Conservation (phyloP, 2,888 invertebrate genomes). For the Xestia rhomboidea region DNA sequence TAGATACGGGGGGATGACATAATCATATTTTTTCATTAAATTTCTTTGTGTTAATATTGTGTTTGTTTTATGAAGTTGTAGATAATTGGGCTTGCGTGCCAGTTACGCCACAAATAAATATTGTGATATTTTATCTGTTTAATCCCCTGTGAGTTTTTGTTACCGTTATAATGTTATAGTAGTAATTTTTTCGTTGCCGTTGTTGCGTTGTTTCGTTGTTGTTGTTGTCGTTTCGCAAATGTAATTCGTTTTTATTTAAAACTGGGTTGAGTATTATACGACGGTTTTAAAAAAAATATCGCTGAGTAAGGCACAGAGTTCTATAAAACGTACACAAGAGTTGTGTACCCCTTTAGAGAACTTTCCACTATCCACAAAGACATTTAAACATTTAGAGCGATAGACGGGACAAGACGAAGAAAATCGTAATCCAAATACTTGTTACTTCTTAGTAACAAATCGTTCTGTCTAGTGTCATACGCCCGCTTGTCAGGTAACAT, state of each 20-base stretch:
- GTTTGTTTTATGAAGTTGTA: slow-evolving; percentile 19
- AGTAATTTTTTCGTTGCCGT: neutral
- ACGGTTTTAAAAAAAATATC: too few species aligned
- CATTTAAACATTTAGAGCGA: too few species aligned
- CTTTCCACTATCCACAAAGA: neutral
- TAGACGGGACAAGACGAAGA: too few species aligned
- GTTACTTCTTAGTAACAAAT: too few species aligned
- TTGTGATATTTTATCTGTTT: slow-evolving; percentile 10
- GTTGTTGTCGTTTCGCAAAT: too few species aligned
- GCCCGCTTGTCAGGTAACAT: too few species aligned
- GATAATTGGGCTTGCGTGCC: slow-evolving; percentile 18
- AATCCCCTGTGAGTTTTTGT: neutral
- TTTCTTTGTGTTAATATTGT: neutral
- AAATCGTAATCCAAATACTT: too few species aligned
- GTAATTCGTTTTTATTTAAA: slow-evolving; percentile 4
- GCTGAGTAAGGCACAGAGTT: neutral
- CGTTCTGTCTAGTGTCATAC: too few species aligned
- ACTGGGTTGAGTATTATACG: too few species aligned
- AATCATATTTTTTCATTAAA: neutral
- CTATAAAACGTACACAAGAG: too few species aligned
- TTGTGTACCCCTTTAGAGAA: neutral
- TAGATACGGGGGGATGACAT: too few species aligned
- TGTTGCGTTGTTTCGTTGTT: too few species aligned
- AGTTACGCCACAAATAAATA: slow-evolving; percentile 6
- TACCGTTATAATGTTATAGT: neutral